Base-by-base conservation (phyloP, 1,140 invertebrate species). In the Pseudomyrmex sp. region DNA sequence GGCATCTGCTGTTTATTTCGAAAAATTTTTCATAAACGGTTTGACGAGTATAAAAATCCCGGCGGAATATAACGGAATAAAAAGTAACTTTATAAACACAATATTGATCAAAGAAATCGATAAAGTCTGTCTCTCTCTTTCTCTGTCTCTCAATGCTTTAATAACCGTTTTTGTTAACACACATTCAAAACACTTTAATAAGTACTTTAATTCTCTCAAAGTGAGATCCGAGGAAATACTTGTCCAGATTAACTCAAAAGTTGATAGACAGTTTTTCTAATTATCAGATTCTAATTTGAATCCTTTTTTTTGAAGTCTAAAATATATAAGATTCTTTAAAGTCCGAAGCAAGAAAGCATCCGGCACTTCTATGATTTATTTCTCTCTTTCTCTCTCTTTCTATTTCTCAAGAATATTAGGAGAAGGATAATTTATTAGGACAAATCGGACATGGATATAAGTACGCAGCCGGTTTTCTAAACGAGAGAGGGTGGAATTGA, bases 141-240 rank as follows among this genome's bases (percentile, higher is more conserved):
- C 0, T 35, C 35, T 35, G 35, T 35, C 35, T 35, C 35, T 35
- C 35, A 35, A 35, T 5, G 35, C 35, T 35, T 35, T 7, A 0
- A 96, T 99, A 0, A 97, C 97, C 23, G 97, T 98, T 0, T 95
- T 98, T 13, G 97, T 98, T 48, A 98, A 99, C 91, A n/a, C n/a
- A n/a, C n/a, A 97, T 99, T 85, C 99, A 99, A 87, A 99, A 99
- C 91, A 99, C 98, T 0, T 93, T 99, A 9, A 97, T 99, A 7
- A 98, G 98, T 93, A 97, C 97, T 0, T 94, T 99, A 89, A 96
- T 99, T 73, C 96, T 72, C 96, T 97, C 90, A 97, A 97, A 92
- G 96, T 98, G 59, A 98, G 96, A 0, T 97, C 95, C 48, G 95
- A 97, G 65, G 97, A 97, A 98, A 91, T 99, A 98, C 94, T 95